Evolutionary conservation across 2,113 vertebrate species (phyloP).

Genomic region (Onychostruthus taczanowskii): DNA sequence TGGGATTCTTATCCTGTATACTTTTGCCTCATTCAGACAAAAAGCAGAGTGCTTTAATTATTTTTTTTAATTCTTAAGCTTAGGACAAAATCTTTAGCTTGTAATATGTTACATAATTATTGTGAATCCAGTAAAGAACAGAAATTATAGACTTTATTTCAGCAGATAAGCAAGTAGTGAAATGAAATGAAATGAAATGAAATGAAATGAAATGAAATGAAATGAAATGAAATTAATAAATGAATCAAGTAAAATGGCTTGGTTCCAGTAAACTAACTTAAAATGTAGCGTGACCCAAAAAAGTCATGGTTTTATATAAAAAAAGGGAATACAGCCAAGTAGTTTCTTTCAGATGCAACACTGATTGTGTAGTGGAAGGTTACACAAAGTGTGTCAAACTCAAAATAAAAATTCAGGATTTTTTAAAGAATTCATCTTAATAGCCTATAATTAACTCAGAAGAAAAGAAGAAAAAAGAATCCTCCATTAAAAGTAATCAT

Average conservation of each 20-base stretch:
- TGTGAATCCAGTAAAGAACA: neutral
- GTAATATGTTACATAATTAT: neutral
- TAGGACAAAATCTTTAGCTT: neutral
- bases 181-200: neutral
- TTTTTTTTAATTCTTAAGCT: neutral
- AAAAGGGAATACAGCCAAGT: neutral
- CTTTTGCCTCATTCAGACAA: neutral
- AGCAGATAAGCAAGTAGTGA: neutral
- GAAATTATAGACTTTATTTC: neutral
- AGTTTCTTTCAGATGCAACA: neutral
- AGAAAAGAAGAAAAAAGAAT: neutral
- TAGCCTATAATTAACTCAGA: neutral
- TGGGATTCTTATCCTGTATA: neutral
- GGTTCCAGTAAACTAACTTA: neutral
- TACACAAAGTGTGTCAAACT: neutral
- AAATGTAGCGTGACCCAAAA: neutral
- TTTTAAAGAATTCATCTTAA: neutral
- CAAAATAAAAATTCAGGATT: neutral
- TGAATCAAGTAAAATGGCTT: neutral
- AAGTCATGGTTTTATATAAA: neutral
- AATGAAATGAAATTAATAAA: neutral
- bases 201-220: neutral
- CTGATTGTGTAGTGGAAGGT: neutral
- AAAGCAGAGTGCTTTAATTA: neutral
- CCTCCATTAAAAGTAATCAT: neutral